Base-by-base conservation (phyloP, 2,888 invertebrate genomes). In the Antheraea assamensis region DNA sequence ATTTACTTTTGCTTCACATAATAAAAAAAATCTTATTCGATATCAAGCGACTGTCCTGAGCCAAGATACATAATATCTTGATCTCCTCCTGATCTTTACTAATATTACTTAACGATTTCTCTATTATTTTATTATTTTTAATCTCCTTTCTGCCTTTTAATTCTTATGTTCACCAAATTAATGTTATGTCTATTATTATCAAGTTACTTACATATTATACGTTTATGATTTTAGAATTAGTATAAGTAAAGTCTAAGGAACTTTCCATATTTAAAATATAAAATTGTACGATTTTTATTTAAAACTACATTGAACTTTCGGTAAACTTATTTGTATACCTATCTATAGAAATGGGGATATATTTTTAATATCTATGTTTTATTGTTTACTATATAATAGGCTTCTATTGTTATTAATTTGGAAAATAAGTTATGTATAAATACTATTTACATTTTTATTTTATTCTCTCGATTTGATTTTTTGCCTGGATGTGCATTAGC, bases 401-500 rank as follows among this genome's bases (percentile, higher is more conserved):
- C 21, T 58, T 58, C 1, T 58, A 3, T 66, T 66, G 30, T 19
- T 66, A 52, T 17, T 66, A 49, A 31, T 27, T 42, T 42, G 42
- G 42, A 42, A 42, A 42, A 5, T 42, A 42, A 42, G 7, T 42
- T 42, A 3, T 42, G 3, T 42, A 5, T 42, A 42, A 35, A n/a
- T n/a, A n/a, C 7, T 35, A 5, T 35, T 73, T 24, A 70, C 35
- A 73, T 58, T 79, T 84, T 84, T 82, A 78, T 84, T 83, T 81
- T 82, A 80, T 80, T 78, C 79, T 66, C 66, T 66, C 79, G 78
- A 79, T 87, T 89, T 85, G 86, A 84, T 89, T 88, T n/a, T 91
- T 88, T 88, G 88, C 86, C 87, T 87, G 90, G 90, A 90, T 83
- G 83, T 87, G 85, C 84, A 81, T 84, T 84, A 86, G 84, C 83